Conservation (phyloP, 2,888 invertebrate genomes). For the Scaptomyza flava region DNA sequence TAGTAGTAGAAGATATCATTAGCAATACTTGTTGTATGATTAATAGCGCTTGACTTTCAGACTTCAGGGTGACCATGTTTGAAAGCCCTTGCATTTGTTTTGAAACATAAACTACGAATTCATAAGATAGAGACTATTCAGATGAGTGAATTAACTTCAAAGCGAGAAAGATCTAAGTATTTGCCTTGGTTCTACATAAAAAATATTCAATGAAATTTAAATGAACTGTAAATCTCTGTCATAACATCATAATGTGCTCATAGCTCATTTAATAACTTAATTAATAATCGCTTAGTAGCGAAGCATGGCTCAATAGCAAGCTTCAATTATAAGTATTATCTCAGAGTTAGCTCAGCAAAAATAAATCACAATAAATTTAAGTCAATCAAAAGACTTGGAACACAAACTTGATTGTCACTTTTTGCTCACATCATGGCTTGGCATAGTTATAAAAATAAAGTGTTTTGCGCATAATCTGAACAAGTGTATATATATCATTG, state of each 20-base stretch:
- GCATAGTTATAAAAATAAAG: too few species aligned
- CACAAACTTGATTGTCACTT: constrained; percentile 36
- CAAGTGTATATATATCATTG: constrained; percentile 3
- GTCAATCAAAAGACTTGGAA: constrained; percentile 37
- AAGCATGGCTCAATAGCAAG: constrained; percentile 14
- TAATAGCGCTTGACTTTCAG: constrained; percentile 15
- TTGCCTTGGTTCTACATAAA: too few species aligned
- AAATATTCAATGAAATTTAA: background rate
- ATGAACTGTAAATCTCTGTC: background rate
- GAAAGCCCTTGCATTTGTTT: constrained; percentile 11
- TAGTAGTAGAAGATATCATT: constrained; percentile 11
- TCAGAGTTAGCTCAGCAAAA: background rate
- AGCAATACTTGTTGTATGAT: constrained; percentile 26
- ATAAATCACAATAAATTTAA: background rate
- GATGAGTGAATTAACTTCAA: background rate
- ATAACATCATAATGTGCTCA: background rate
- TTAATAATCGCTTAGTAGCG: constrained; percentile 11
- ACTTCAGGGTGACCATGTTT: constrained; percentile 8
- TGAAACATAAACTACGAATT: background rate
- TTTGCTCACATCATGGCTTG: background rate
- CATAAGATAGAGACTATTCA: background rate
- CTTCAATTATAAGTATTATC: constrained; percentile 8
- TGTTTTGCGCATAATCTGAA: constrained; percentile 2
- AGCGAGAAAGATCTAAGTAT: background rate
- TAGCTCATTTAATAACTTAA: constrained; percentile 2